Evolutionary conservation across 2,797 vertebrate species (phyloP), one percentile per base, ranked within the genome.

Genomic region (Microcaecilia unicolor): DNA sequence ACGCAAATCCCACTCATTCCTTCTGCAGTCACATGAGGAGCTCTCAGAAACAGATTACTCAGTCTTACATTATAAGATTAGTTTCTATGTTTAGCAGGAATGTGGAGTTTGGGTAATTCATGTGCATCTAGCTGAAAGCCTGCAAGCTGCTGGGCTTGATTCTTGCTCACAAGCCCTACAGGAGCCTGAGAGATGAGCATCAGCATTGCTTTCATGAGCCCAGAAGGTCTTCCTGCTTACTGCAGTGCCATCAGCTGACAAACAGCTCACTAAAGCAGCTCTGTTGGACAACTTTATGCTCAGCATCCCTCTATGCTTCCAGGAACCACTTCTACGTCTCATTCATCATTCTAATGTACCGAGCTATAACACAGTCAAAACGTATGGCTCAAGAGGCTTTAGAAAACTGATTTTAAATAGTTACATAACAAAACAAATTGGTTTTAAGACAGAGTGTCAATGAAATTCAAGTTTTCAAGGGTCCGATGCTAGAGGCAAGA

Each of bases 81-180:
- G 33, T 15, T 14, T 29, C 22, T 32, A 21, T 26, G 36, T 10
- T 44, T 37, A 52, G 25, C 20, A 9, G 21, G 15, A 9, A 28
- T 1, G 1, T 11, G 9, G 37, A 48, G 21, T 5, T 1, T 17
- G n/a, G n/a, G 8, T 3, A 4, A 28, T 27, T 39, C 5, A 2
- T 2, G 1, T 25, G 25, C 15, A 23, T 43, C 25, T 18, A 46
- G 11, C 28, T 28, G 36, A 34, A 61, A 41, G 43, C 8, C 28
- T 34, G 3, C 13, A 39, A 11, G 14, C 26, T 51, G 41, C 35
- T 28, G 34, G 22, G 18, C 11, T 48, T 56, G 34, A 31, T 36
- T 48, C 30, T 27, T 32, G 13, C 48, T 52, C 41, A 39, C 32
- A 62, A 64, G 25, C 46, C 35, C 24, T 55, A 12, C 21, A 23